Base-by-base conservation (phyloP, 2,797 vertebrate genomes). In the Parambassis ranga region DNA sequence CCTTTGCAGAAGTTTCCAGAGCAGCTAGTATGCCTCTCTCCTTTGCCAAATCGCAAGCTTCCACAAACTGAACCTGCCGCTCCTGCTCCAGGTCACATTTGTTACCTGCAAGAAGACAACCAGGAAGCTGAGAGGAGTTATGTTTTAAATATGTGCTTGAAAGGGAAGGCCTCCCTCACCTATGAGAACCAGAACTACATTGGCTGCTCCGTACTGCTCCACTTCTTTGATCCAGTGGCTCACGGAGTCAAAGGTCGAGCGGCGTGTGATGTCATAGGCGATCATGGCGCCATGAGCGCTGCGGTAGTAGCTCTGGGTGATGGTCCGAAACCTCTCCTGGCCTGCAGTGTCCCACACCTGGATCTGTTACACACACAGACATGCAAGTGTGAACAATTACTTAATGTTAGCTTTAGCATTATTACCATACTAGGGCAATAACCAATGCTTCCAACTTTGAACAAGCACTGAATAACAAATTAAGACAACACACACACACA, bases 291-390 rank as follows among this genome's bases (percentile, higher is more conserved):
- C 96, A 0, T 98, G 95, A 16, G 95, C 96, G 0, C 96, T 98
- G 65, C 95, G 94, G 71, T 98, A 97, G 71, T 98, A 98, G 73
- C 96, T 97, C 83, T 97, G 95, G 11, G 95, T 96, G 91, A 98
- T 98, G 2, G 96, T 97, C 13, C 94, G 94, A 81, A 97, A 98
- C 48, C 96, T 91, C 88, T 97, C 96, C 82, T 98, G 96, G 5
- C 96, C 96, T 0, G 96, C 95, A 0, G 96, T 98, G 90, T 98
- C 96, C 96, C 96, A 98, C 39, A 98, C 95, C 75, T 98, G 96
- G 79, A 98, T 94, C 96, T 98, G 90, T 7, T 38, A 30, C 16
- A 53, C 48, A 57, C 33, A 77, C 22, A 37, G 6, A 32, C 11
- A 5, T 0, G 3, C 31, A n/a, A n/a, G n/a, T n/a, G n/a, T 20